phyloP scores from a whole-genome alignment of 2,113 vertebrate species.

The Conger conger region DNA sequence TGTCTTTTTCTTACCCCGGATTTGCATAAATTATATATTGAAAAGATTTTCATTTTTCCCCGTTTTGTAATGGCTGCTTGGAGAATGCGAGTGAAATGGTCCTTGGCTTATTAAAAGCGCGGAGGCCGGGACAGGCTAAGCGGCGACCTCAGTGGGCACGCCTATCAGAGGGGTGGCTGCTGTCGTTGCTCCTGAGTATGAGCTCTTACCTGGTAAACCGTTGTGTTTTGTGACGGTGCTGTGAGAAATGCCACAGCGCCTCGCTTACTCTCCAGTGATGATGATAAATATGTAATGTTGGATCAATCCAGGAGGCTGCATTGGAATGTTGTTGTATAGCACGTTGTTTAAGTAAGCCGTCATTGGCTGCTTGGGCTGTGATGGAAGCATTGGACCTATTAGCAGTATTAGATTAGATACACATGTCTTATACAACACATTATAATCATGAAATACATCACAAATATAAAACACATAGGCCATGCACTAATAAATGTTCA shows the following conservation, averaged over 20 bases:
- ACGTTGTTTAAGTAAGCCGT: neutral
- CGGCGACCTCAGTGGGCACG: neutral
- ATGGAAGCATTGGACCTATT: neutral
- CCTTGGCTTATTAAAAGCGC: constrained; percentile 14
- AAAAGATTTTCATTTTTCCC: constrained; percentile 51
- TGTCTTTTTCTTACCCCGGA: constrained; percentile 52
- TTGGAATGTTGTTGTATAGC: neutral
- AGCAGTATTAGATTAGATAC: too few species aligned
- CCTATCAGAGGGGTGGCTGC: neutral
- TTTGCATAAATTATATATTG: constrained; percentile 80
- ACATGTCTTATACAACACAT: too few species aligned
- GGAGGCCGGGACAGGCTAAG: neutral
- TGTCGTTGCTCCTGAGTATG: neutral
- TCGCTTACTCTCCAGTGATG: neutral
- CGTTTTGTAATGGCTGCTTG: constrained; percentile 67
- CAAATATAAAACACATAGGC: too few species aligned
- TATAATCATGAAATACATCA: too few species aligned
- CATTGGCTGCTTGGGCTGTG: neutral
- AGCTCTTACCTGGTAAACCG: neutral
- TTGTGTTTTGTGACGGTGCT: neutral
- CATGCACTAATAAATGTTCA: too few species aligned
- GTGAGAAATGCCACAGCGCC: neutral
- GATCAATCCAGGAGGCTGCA: neutral
- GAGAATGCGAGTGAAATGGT: constrained; percentile 60
- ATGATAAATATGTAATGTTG: neutral